Evolutionary conservation across 2,113 vertebrate genomes (phyloP).

Genomic region (Eleginops maclovinus): DNA sequence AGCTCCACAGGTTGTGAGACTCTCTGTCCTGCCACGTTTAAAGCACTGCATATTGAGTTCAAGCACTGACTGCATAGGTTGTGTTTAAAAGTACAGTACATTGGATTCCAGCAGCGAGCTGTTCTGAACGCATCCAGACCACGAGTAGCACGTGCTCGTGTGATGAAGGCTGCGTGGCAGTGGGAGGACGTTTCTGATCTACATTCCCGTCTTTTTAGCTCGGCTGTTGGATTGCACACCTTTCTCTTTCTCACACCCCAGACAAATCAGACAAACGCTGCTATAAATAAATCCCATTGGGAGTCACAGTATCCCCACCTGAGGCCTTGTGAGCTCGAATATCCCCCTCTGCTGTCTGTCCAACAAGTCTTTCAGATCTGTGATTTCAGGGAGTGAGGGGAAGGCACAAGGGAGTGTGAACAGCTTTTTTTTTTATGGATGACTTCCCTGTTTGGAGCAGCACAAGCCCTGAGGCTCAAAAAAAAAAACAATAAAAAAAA

Average conservation of each 20-base stretch:
- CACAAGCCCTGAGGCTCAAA: conserved; percentile 49
- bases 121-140: conserved; percentile 34
- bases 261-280: conserved; percentile 48
- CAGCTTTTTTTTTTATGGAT: conserved; percentile 33
- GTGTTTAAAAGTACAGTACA: conserved; percentile 62
- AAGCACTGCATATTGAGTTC: conserved; percentile 56
- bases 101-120: conserved; percentile 34
- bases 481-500: background rate
- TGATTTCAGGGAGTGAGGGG: conserved; percentile 35
- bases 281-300: conserved; percentile 49
- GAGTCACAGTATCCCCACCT: conserved; percentile 14
- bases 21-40: conserved; percentile 27
- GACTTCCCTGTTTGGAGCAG: conserved; percentile 41
- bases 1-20: conserved; percentile 6
- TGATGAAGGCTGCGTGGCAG: conserved; percentile 52
- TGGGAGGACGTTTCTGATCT: conserved; percentile 38
- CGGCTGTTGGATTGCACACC: conserved; percentile 55
- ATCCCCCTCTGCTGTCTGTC: conserved; percentile 21
- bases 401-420: conserved; percentile 67
- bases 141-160: conserved; percentile 39
- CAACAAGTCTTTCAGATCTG: conserved; percentile 19
- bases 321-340: conserved; percentile 34
- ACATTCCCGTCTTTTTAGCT: conserved; percentile 44
- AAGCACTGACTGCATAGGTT: conserved; percentile 67
- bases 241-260: conserved; percentile 43